Percentiles rank a stretch among this genome's conserved stretches.
Conservation (phyloP, 2,113 vertebrate genomes). For the Pangasianodon gigas region DNA sequence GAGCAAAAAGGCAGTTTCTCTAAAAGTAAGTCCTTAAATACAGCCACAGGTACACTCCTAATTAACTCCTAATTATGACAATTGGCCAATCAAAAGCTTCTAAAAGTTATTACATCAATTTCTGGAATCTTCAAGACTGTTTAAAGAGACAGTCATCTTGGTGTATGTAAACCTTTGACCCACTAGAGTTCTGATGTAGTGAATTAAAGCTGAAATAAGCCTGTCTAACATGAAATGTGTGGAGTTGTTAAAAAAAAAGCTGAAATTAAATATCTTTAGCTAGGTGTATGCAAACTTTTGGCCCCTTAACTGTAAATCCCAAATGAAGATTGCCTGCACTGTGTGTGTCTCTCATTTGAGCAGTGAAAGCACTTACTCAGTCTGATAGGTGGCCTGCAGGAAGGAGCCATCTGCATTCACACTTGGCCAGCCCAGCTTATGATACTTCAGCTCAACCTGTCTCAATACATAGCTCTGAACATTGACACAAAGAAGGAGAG, state of each 20-base stretch:
- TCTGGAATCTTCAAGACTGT: neutral
- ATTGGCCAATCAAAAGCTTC: neutral
- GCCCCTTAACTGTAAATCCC: neutral
- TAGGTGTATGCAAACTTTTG: neutral
- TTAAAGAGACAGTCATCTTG: neutral
- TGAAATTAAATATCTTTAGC: neutral
- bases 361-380: constrained; percentile 78
- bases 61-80: neutral
- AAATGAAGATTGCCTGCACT: neutral
- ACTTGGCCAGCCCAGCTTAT: constrained; percentile 91
- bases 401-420: constrained; percentile 81
- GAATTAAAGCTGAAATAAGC: neutral
- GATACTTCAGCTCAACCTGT: constrained; percentile 90
- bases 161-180: neutral
- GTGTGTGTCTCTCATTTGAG: neutral
- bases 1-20: neutral
- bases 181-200: neutral
- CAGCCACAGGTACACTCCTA: neutral
- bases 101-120: neutral
- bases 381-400: constrained; percentile 87
- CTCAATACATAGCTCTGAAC: constrained; percentile 90
- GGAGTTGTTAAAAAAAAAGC: neutral
- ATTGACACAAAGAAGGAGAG: neutral
- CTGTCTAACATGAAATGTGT: neutral
- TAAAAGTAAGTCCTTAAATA: neutral